Conservation (phyloP, 2,113 vertebrate genomes). For the Cichladusa arquata region DNA sequence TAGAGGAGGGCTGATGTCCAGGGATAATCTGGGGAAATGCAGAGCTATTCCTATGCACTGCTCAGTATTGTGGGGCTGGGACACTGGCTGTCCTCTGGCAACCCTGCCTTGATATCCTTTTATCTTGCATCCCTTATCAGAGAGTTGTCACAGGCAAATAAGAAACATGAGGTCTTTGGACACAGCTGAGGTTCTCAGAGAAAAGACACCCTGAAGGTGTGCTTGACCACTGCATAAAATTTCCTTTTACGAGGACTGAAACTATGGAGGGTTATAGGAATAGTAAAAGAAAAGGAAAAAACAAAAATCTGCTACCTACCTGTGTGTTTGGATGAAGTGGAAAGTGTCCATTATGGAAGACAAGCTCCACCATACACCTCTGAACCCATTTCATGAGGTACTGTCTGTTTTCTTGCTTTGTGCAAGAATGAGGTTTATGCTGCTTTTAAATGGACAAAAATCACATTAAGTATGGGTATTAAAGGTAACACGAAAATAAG, state of each 20-base stretch:
- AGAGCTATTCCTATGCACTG: background rate
- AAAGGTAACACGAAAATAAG: background rate
- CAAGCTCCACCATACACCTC: background rate
- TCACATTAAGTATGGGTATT: background rate
- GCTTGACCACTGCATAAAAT: background rate
- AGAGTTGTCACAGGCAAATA: background rate
- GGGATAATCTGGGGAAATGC: background rate
- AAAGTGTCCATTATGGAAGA: background rate
- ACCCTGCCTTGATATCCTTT: background rate
- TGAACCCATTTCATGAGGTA: background rate
- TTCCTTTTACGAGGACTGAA: background rate
- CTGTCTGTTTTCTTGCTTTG: background rate
- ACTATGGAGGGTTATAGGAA: background rate
- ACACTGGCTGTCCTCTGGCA: background rate
- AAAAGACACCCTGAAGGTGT: background rate
- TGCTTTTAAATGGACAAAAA: background rate
- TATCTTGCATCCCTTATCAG: background rate
- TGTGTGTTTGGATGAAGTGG: background rate
- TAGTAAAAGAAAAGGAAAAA: background rate
- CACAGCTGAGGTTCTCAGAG: background rate
- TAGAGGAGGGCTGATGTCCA: background rate
- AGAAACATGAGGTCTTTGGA: background rate
- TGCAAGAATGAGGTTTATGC: background rate
- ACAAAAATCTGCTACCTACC: fast-evolving
- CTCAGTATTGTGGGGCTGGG: background rate